A percentile compares a stretch with the other conserved stretches of the same genome.
Conservation (phyloP, 2,113 vertebrate species). For the Engystomops pustulosus region DNA sequence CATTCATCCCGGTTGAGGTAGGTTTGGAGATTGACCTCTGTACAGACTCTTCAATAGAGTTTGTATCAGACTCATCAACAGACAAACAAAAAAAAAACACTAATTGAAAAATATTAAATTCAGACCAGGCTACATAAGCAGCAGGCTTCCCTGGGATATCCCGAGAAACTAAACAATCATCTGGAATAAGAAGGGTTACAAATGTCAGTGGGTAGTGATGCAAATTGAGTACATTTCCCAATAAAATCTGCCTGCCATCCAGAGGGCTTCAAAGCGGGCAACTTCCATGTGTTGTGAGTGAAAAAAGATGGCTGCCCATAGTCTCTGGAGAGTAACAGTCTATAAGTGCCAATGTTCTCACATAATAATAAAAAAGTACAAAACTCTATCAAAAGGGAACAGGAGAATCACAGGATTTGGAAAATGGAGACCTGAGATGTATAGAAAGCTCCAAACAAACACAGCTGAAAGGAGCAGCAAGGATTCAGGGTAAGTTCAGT, state of each 20-base stretch:
- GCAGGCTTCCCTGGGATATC: constrained; percentile 12
- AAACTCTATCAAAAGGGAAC: constrained; percentile 56
- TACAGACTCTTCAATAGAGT: constrained; percentile 35
- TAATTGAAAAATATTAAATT: constrained; percentile 24
- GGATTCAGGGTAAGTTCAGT: constrained; percentile 31
- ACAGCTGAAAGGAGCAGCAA: constrained; percentile 36
- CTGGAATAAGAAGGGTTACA: constrained; percentile 1
- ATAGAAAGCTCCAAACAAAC: constrained; percentile 40
- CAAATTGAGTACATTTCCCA: constrained; percentile 11
- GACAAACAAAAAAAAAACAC: constrained; percentile 12
- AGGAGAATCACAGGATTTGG: constrained; percentile 32
- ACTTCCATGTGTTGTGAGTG: constrained; percentile 67
- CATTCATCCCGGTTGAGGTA: constrained; percentile 99
- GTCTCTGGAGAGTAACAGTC: constrained; percentile 53
- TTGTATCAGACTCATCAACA: constrained; percentile 35
- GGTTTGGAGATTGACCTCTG: constrained; percentile 78
- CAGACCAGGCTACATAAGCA: constrained; percentile 31
- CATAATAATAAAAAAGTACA: constrained; percentile 56
- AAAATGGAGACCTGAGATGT: constrained; percentile 59
- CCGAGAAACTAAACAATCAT: constrained; percentile 41
- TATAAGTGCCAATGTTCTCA: constrained; percentile 53
- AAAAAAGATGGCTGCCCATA: constrained; percentile 38
- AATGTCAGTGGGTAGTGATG: constrained; percentile 23
- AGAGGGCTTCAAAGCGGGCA: constrained; percentile 54
- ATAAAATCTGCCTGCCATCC: constrained; percentile 32